Conservation (phyloP, 2,888 invertebrate genomes). For the Helobdella robusta region DNA sequence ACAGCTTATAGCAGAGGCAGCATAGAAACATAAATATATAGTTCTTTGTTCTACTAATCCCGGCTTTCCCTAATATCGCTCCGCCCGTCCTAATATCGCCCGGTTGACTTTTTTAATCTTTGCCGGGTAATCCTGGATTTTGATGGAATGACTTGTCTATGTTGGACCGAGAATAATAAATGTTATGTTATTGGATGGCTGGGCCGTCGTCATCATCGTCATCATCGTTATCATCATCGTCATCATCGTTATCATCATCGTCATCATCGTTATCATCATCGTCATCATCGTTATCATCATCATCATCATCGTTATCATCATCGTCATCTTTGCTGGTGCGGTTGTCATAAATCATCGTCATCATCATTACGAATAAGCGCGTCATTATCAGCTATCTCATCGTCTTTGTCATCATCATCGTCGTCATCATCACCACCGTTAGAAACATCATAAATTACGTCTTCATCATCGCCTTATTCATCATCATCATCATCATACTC, state of each 20-base stretch:
- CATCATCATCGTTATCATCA: background rate
- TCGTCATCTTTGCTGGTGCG: background rate
- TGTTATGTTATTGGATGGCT: too few species aligned
- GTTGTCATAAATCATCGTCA: background rate
- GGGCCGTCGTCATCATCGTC: background rate
- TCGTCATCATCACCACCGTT: background rate
- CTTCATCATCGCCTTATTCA: background rate
- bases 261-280: constrained; percentile 21
- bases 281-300: constrained; percentile 18
- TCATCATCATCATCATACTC: background rate
- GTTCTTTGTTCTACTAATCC: too few species aligned
- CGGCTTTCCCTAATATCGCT: too few species aligned
- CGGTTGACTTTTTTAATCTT: too few species aligned
- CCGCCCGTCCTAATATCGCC: too few species aligned
- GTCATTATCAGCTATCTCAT: background rate
- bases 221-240: constrained; percentile 3
- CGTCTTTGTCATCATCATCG: background rate
- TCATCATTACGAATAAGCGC: background rate
- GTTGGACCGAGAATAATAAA: too few species aligned
- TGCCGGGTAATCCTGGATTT: too few species aligned
- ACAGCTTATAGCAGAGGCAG: too few species aligned
- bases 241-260: constrained; percentile 14
- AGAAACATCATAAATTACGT: background rate
- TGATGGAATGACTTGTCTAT: too few species aligned
- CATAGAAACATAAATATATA: too few species aligned